Conservation (phyloP, 2,888 invertebrate species). For the Aethes cnicana region DNA sequence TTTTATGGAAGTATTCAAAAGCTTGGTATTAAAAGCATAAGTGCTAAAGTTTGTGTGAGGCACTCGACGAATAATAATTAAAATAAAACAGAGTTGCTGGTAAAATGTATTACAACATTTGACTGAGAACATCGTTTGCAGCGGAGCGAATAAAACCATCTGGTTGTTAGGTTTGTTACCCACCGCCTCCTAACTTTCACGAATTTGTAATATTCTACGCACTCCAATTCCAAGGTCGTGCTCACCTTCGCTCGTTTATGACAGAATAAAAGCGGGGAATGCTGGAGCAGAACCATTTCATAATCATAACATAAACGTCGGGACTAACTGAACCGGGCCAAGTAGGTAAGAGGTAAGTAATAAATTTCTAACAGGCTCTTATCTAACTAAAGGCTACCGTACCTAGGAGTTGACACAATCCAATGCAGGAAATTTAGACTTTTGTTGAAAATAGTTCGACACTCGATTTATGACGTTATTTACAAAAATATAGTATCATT, state of each 20-base stretch:
- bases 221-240: constrained; percentile 47
- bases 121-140: constrained; percentile 26
- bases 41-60: too few species aligned
- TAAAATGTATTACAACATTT: constrained; percentile 14
- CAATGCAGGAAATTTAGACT: too few species aligned
- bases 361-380: too few species aligned
- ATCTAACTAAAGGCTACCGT: not conserved
- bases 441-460: too few species aligned
- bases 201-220: constrained; percentile 37
- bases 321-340: constrained; percentile 14
- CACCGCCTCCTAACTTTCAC: constrained; percentile 49
- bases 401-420: too few species aligned
- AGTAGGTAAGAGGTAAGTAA: constrained; percentile 15
- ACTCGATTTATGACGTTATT: too few species aligned
- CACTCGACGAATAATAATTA: not conserved
- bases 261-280: constrained; percentile 18
- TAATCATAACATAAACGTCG: too few species aligned
- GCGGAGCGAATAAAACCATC: constrained; percentile 26
- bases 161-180: constrained; percentile 38
- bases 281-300: constrained; percentile 11
- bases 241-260: constrained; percentile 39
- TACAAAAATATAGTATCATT: too few species aligned
- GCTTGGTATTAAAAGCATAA: not conserved
- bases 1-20: not conserved
- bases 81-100: constrained; percentile 8